Base-by-base conservation (phyloP, 2,888 invertebrate genomes). In the Lacanobia oleracea region DNA sequence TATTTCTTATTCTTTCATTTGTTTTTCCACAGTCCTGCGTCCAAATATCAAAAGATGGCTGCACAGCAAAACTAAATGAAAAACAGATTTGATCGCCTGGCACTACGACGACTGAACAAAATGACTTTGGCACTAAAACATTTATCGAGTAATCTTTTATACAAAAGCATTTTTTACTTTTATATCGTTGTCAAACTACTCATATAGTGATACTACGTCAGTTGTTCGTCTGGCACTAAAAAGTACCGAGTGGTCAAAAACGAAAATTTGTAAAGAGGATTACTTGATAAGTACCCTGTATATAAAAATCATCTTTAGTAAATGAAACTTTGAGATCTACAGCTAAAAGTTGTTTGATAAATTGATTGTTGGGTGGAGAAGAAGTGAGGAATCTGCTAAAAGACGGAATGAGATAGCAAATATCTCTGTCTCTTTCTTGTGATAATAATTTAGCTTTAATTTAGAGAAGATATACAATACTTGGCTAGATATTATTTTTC, bases 11-110 rank as follows among this genome's bases (percentile, higher is more conserved):
- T 16, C 0, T 18, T 40, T 40, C 0, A 10, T 50, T 75, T 83
- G 60, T 81, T 78, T 69, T 70, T 65, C 87, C 88, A 21, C 89
- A 92, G 93, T 63, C 85, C 80, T 93, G 93, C 75, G 80, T 67
- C 16, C 72, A 62, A 0, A 88, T 89, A 48, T 83, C 91, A 3
- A 71, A 80, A 5, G 64, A 53, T n/a, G 91, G 92, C 12, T 92
- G 92, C 69, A 87, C 87, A 3, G 85, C 89, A 16, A 67, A 70
- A 40, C 33, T 56, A 37, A 67, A 63, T 1, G n/a, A 73, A 63
- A 66, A 63, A 72, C 12, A n/a, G 12, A 50, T 57, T 61, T 66
- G 63, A 76, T 54, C 56, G 16, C 37, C 45, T 56, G 27, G 37
- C 53, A 70, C 54, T 57, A 59, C 50, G 40, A 54, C n/a, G 7